These are phyloP conservation scores for Periparus ater DNA, from an alignment of 2,797 vertebrate species.

Conservation along the genomic window DNA sequence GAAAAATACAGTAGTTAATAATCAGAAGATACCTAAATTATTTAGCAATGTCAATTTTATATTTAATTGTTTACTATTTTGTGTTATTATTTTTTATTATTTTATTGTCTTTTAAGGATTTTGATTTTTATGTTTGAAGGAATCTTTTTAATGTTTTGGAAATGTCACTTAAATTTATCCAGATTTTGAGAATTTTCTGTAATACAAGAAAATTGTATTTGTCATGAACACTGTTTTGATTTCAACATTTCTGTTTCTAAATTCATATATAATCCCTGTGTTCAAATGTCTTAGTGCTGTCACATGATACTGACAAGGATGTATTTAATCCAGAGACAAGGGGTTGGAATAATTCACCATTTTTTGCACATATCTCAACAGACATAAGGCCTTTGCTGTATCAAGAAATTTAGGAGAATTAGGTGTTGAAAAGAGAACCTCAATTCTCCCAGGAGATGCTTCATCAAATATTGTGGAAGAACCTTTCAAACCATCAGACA, in stretches of 20 bases:
- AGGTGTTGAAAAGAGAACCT: constrained; percentile 65
- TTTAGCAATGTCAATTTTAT: not conserved
- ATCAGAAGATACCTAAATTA: not conserved
- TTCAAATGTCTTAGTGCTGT: not conserved
- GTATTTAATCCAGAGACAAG: not conserved
- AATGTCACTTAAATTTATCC: not conserved
- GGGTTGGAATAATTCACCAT: not conserved
- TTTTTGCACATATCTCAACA: constrained; percentile 50
- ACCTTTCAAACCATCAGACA: constrained; percentile 56
- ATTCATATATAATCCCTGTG: not conserved
- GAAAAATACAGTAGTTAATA: not conserved
- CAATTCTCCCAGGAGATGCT: constrained; percentile 71
- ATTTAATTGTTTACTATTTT: not conserved
- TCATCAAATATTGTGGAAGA: constrained; percentile 34
- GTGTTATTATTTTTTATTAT: not conserved
- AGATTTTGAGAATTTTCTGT: not conserved
- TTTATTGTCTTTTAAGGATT: not conserved
- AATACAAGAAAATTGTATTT: not conserved
- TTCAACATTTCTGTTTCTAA: not conserved
- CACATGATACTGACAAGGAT: not conserved
- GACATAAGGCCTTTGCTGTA: constrained; percentile 80
- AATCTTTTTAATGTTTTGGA: not conserved
- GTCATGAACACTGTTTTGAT: not conserved
- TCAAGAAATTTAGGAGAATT: constrained; percentile 80
- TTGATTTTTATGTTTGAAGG: not conserved